Evolutionary conservation across 1,140 invertebrate genomes (phyloP).

Genomic region (Triops cancriformis): DNA sequence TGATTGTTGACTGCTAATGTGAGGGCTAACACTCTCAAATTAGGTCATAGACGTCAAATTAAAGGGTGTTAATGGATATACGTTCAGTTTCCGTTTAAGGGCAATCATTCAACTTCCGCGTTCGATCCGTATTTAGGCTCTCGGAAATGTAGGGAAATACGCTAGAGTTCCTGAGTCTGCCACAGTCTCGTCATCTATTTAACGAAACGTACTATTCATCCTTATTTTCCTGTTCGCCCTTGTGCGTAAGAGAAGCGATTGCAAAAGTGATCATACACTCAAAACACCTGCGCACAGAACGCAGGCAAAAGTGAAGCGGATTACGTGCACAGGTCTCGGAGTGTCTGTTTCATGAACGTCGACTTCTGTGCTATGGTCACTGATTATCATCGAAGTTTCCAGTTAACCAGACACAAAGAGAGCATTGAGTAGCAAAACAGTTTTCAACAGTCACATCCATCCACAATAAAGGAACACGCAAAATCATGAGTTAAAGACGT

Average conservation of each 20-base stretch:
- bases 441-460: not conserved
- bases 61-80: not conserved
- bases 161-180: not conserved
- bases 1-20: not conserved
- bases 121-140: not conserved
- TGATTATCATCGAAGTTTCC: not conserved
- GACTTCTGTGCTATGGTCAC: not conserved
- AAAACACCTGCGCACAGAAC: not conserved
- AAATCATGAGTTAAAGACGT: no score
- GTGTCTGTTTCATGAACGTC: not conserved
- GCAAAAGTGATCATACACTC: not conserved
- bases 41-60: not conserved
- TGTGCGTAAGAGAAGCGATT: not conserved
- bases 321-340: not conserved
- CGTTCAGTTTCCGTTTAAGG: not conserved
- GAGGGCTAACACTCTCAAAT: not conserved
- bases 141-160: not conserved
- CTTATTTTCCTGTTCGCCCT: not conserved
- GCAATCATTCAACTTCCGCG: not conserved
- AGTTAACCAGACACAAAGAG: not conserved
- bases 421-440: not conserved
- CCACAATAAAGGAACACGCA: no score
- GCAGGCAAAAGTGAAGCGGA: not conserved
- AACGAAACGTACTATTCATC: not conserved
- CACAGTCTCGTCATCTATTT: not conserved